Evolutionary conservation across 2,113 vertebrate genomes (phyloP).

Genomic region (Eubucco bourcierii): DNA sequence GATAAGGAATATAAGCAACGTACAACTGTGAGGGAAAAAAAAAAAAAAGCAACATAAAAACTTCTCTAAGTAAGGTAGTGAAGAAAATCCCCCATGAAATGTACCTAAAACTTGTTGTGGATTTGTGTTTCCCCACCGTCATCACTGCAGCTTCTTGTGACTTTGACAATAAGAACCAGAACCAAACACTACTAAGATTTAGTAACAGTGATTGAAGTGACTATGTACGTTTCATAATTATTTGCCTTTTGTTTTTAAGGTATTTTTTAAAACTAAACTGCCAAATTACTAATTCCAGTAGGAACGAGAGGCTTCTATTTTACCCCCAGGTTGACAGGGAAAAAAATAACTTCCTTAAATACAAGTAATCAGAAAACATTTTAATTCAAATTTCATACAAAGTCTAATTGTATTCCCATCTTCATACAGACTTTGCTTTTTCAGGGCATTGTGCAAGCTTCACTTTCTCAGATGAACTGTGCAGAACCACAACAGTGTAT

Average conservation of each 20-base stretch:
- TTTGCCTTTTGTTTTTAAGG: constrained; percentile 5
- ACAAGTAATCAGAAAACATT: not conserved
- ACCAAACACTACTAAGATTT: not conserved
- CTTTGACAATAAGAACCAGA: not conserved
- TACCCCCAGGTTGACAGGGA: not conserved
- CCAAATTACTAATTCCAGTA: not conserved
- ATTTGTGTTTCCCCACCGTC: not conserved
- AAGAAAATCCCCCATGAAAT: constrained; percentile 17
- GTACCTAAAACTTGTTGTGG: not conserved
- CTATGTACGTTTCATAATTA: not conserved
- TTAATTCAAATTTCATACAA: not conserved
- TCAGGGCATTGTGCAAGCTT: not conserved
- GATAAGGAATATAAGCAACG: not conserved
- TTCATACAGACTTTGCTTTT: not conserved
- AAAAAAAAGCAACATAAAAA: not conserved
- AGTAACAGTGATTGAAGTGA: not conserved
- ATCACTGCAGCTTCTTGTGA: not conserved
- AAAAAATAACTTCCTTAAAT: not conserved
- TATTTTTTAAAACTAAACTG: not conserved
- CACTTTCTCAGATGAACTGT: not conserved
- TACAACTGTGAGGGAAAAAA: not conserved
- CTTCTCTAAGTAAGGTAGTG: not conserved
- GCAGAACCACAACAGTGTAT: not conserved
- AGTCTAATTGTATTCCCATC: not conserved
- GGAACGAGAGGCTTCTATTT: not conserved